Conservation (phyloP, 2,113 vertebrate species). For the Bujurquina vittata region DNA sequence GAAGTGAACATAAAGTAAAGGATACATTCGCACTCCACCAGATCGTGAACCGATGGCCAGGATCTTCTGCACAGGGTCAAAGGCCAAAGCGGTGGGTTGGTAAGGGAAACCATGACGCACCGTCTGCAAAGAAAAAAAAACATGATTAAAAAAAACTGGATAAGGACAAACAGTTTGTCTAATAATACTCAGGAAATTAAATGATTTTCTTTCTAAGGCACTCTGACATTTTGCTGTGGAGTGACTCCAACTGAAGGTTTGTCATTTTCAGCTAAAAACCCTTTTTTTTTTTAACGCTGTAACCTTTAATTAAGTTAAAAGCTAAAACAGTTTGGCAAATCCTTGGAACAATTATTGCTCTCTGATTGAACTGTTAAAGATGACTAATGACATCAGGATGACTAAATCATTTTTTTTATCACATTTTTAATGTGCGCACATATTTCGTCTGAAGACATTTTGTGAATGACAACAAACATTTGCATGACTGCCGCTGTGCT, state of each 20-base stretch:
- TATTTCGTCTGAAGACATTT: neutral
- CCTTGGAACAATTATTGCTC: too few relatives aligned
- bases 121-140: conserved; percentile 84
- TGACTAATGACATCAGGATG: neutral
- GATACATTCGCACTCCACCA: conserved; percentile 98
- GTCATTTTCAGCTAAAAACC: neutral
- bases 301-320: neutral
- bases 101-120: conserved; percentile 97
- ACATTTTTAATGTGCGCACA: neutral
- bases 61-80: conserved; percentile 98
- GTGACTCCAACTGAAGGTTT: neutral
- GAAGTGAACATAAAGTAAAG: conserved; percentile 75
- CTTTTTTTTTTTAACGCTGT: neutral
- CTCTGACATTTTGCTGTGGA: neutral
- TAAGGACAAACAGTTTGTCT: too few relatives aligned
- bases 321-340: neutral
- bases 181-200: neutral
- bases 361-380: neutral
- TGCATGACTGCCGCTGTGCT: neutral
- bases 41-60: conserved; percentile 93
- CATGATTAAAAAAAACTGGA: neutral
- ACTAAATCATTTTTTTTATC: neutral
- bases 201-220: neutral
- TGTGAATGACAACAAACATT: neutral
- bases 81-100: conserved; percentile 93